Evolutionary conservation across 2,113 vertebrate species (phyloP), one percentile per base, ranked within the genome.

Genomic region (Scortum barcoo): DNA sequence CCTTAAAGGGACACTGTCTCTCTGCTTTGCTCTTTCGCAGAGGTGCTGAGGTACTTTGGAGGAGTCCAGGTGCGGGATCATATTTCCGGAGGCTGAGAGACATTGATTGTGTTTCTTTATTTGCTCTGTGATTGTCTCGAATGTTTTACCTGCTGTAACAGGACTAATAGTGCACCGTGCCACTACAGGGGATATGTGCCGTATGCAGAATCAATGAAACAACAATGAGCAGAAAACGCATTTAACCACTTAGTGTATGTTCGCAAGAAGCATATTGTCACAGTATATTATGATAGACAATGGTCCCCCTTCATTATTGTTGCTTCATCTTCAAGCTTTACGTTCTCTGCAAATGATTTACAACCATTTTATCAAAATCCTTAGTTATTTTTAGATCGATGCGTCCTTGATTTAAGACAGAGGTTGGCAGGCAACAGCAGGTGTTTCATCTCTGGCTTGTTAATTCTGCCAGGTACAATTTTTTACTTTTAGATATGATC

Each of bases 1-100:
- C 83, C 93, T 95, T 94, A 94, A 95, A 95, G 93, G 79, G 88
- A 86, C 91, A 88, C 88, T 36, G 86, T 81, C 88, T 87, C 67
- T 57, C 42, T 86, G 85, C 33, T 80, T 60, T 65, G 63, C 72
- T 71, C 24, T 61, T 76, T 69, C 50, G 4, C n/a, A 28, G 69
- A 84, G 80, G 84, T 91, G 79, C 78, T 54, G 44, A 69, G 67
- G 44, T 61, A 30, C 71, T 91, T 76, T 67, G 62, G 85, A 78
- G 79, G 77, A 87, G 71, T 80, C 73, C 86, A 89, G 78, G 87
- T 88, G 85, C 67, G 48, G 79, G 86, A 84, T 92, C 85, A 50
- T 58, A 28, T 90, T 90, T 88, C 87, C 67, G 30, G 76, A 72
- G 69, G 68, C 88, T 78, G 74, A 90, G 84, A 87, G 68, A 57